Base-by-base conservation (phyloP, 2,888 invertebrate species). In the Rutpela maculata region DNA sequence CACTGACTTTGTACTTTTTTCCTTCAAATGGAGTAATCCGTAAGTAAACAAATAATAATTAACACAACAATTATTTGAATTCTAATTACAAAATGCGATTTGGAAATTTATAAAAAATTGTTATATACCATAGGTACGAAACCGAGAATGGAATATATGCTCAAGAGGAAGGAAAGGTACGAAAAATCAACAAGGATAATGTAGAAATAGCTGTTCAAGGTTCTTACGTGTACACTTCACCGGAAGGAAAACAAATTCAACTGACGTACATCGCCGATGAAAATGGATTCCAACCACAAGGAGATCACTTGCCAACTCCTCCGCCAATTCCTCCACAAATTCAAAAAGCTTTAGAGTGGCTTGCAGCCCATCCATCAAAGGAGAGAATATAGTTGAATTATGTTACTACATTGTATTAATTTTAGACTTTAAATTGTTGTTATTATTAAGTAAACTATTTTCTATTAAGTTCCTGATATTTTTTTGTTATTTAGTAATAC, bases 261-360 rank as follows among this genome's bases (percentile, higher is more conserved):
- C 87, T 92, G 73, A 86, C 62, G 69, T 92, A 92, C 90, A 74
- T 88, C 74, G 91, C 92, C 76, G 92, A 92, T 81, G 92, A 92
- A 83, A 92, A 92, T 80, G 92, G 92, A 10, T 92, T 89, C 90
- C 91, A 91, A 78, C 91, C 92, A 0, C 81, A 85, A 81, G 88
- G 87, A 0, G 90, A 88, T 6, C 91, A 92, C 82, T 85, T 92
- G 11, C 85, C 85, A 15, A 83, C 83, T 50, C 82, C 84, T 19
- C 85, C 85, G 0, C 91, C 91, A 0, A 90, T 92, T 18, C 93
- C 93, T 11, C 91, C 90, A 2, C 91, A 90, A 0, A 93, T 93
- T 56, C 90, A 91, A 17, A 91, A 91, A 35, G 91, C 93, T 0
- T 87, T 93, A 5, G 88, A 89, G 55, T 91, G 92, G 78, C 87